Conservation (phyloP, 2,888 invertebrate species). For the Archips crataeganus region DNA sequence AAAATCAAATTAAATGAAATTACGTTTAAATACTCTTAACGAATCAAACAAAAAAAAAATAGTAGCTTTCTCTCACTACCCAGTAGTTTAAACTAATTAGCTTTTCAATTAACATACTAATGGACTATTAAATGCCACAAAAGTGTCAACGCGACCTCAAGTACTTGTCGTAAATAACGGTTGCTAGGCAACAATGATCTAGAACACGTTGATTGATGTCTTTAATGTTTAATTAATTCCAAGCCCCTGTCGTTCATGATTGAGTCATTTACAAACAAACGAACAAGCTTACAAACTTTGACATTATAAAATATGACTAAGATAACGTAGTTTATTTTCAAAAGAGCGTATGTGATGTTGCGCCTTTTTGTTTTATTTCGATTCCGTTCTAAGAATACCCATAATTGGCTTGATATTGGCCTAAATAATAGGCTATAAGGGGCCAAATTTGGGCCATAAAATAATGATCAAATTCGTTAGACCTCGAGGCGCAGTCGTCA, state of each 20-base stretch:
- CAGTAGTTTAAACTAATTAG: too few species aligned
- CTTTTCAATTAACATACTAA: neutral
- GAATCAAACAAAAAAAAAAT: too few species aligned
- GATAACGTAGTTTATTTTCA: conserved; percentile 4
- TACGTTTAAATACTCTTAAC: too few species aligned
- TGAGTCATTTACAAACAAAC: neutral
- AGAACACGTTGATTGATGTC: neutral
- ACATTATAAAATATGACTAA: neutral
- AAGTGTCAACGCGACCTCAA: neutral
- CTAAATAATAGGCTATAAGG: conserved; percentile 71
- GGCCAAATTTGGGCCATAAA: conserved; percentile 79
- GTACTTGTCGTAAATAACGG: neutral
- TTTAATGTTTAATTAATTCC: too few species aligned
- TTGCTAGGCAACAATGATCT: neutral
- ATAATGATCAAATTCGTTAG: conserved; percentile 72
- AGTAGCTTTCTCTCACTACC: too few species aligned
- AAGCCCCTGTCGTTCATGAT: neutral
- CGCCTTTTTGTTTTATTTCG: conserved; percentile 4
- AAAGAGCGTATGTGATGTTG: conserved; percentile 22
- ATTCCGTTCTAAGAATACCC: conserved; percentile 52
- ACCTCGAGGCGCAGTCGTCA: conserved; percentile 47
- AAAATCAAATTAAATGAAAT: too few species aligned
- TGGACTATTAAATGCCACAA: neutral
- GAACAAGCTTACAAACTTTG: neutral
- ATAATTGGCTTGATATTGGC: conserved; percentile 68